phyloP scores from a whole-genome alignment of 2,888 invertebrate genomes.

The Anthophora plumipes region DNA sequence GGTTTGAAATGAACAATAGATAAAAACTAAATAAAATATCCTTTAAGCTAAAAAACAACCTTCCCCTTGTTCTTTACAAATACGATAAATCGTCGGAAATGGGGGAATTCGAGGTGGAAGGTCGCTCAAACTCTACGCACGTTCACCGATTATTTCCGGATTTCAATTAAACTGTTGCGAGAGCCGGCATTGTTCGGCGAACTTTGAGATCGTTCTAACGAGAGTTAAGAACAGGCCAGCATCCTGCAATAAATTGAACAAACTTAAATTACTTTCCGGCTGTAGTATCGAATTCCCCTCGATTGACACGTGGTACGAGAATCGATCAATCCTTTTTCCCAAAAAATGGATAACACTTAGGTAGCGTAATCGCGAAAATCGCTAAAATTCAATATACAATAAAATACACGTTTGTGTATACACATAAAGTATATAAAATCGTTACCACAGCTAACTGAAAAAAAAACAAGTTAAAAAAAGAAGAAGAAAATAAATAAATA shows the following conservation, averaged over 20 bases:
- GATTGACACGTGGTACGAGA: neutral
- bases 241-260: conserved; percentile 44
- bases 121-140: conserved; percentile 32
- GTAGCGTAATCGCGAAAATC: too few relatives aligned
- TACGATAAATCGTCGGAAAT: neutral
- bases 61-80: neutral
- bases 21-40: neutral
- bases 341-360: too few relatives aligned
- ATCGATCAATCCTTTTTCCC: too few relatives aligned
- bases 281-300: conserved; percentile 27
- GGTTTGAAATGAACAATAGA: neutral
- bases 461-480: too few relatives aligned
- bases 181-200: conserved; percentile 31
- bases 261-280: conserved; percentile 56
- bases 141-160: conserved; percentile 51
- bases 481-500: neutral
- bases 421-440: neutral
- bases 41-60: neutral
- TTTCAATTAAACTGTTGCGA: conserved; percentile 61
- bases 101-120: neutral
- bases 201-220: conserved; percentile 48
- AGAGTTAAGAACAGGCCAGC: conserved; percentile 35
- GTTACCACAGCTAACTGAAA: neutral
- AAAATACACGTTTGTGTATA: neutral
- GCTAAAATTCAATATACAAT: neutral